Evolutionary conservation across 2,797 vertebrate genomes (phyloP), one percentile per base, ranked within the genome.

Genomic region (Acipenser transmontanus): DNA sequence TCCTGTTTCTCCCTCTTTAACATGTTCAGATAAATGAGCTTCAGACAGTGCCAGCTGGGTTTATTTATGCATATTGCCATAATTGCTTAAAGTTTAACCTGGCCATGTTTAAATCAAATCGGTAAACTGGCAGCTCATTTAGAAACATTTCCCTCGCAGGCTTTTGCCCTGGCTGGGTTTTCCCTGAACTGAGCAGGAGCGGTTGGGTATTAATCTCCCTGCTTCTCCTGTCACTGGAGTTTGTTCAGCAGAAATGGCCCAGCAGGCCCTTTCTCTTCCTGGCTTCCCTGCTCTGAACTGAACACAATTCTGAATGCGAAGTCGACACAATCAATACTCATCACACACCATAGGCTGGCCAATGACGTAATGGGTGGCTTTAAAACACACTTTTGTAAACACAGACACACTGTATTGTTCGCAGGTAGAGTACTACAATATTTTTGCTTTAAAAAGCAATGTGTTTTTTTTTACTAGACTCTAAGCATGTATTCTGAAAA

Each of bases 21-120:
- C 12, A 11, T 57, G 54, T 57, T 57, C 13, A 7, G 76, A 81
- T 74, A 73, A 75, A 81, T 77, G 66, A 72, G 17, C 68, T 47
- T 48, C 64, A 70, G 69, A 74, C 69, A 72, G 68, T 65, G 62
- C 66, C 70, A 74, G 67, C 11, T 57, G 59, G 6, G 61, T 64
- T 73, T 61, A 72, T 75, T 66, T 50, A 52, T 17, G n/a, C 69
- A 49, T 69, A 69, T n/a, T 52, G 67, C 70, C 73, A n/a, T 11
- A 65, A 66, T 62, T 50, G 71, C 69, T 63, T 11, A 47, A 65
- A 79, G 73, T 77, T 69, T 65, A 73, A 71, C 72, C 62, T 70
- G 54, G 68, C 17, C 59, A 52, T 13, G 59, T 70, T 74, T 69
- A 71, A 72, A 76, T 61, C 64, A 67, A 73, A 71, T 67, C 3